Conservation (phyloP, 2,888 invertebrate genomes). For the Mimumesa dahlbomi region DNA sequence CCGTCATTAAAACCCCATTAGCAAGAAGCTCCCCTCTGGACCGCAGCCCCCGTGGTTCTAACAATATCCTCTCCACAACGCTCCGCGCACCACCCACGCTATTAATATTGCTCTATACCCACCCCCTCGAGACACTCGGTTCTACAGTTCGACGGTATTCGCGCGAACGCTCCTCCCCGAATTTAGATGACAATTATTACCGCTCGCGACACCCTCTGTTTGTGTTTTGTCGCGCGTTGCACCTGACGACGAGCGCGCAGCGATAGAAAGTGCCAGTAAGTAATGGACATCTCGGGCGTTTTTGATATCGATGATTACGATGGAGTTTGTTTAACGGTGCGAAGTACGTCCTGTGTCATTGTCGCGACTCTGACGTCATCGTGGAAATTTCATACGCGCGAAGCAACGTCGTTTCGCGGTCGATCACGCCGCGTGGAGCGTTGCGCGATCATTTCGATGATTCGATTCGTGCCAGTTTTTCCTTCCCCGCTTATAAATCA, state of each 20-base stretch:
- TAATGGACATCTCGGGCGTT: too few species aligned
- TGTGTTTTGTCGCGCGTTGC: too few species aligned
- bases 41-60: slow-evolving; percentile 73
- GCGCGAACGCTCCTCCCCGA: slow-evolving; percentile 19
- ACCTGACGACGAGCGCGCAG: too few species aligned
- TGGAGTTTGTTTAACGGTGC: too few species aligned
- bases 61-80: slow-evolving; percentile 76
- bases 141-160: slow-evolving; percentile 19
- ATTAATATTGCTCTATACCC: slow-evolving; percentile 75
- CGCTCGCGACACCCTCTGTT: neutral
- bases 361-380: too few species aligned
- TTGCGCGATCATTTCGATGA: neutral
- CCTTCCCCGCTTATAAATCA: neutral
- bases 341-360: too few species aligned
- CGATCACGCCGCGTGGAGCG: too few species aligned
- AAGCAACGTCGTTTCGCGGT: too few species aligned
- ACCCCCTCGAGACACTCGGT: slow-evolving; percentile 39
- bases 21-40: slow-evolving; percentile 69
- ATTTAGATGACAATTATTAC: slow-evolving; percentile 55
- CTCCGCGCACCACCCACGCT: slow-evolving; percentile 76
- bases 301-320: too few species aligned
- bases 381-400: too few species aligned
- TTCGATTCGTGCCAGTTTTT: neutral
- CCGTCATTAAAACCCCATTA: slow-evolving; percentile 80
- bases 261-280: too few species aligned